Evolutionary conservation across 2,113 vertebrate genomes (phyloP), one percentile per base, ranked within the genome.

Genomic region (Syngnathus floridae): DNA sequence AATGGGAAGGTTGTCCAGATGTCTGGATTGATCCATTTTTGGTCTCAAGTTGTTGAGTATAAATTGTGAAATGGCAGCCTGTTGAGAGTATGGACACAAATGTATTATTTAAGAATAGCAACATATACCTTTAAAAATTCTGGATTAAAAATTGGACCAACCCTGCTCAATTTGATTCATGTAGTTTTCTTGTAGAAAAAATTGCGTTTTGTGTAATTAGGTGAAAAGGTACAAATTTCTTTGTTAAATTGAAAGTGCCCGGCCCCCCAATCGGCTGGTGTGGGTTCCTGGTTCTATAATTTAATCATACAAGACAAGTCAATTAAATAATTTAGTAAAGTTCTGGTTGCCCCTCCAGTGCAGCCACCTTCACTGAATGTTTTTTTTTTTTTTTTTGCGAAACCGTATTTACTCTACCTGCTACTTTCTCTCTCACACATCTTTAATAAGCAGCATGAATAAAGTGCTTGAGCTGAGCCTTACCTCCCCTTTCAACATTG

Each of bases 361-460:
- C 22, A 14, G 52, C 22, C 5, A 2, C 51, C 51, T 21, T 17
- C 45, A 7, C n/a, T 0, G 5, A 37, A 17, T 21, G 19, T 2
- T 31, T 21, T 5, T 60, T 40, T 12, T 37, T 40, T 3, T 19
- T 21, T 59, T 40, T 60, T 26, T 68, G 73, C 67, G 22, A 64
- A 63, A 57, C 60, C 22, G 64, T 17, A 56, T 61, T 54, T 51
- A 7, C 60, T 79, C 71, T 79, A 63, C 82, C 67, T 54, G 70
- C 58, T 73, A 70, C 72, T 71, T 58, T 70, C 65, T 66, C 55
- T 64, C 57, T 37, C 69, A 55, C 64, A 58, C 78, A 62, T 79
- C 65, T 67, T 81, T 75, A 72, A 82, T 74, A 72, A 60, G 17
- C 74, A 62, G 68, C 64, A 68, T 63, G 62, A 81, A 75, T n/a